Percentiles rank a stretch among this genome's conserved stretches.
These are phyloP conservation scores for Solenodon paradoxus DNA, from an alignment of 2,113 vertebrate species.

Conservation along the genomic window DNA sequence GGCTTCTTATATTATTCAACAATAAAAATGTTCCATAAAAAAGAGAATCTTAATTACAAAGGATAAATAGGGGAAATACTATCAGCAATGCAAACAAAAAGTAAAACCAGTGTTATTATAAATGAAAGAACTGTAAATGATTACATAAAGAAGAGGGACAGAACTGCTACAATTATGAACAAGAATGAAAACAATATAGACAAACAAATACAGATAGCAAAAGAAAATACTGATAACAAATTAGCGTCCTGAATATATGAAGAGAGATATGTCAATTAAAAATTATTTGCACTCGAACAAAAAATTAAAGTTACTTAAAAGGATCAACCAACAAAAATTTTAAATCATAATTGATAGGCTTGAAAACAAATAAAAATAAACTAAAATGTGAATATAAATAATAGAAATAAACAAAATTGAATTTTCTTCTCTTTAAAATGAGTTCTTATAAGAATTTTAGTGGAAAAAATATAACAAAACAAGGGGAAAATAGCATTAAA, in stretches of 20 bases:
- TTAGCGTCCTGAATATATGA: neutral
- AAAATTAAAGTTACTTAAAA: slow-evolving; percentile 4
- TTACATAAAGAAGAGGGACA: neutral
- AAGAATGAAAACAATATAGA: neutral
- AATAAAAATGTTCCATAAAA: neutral
- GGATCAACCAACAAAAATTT: neutral
- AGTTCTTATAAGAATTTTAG: neutral
- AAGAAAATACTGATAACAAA: neutral
- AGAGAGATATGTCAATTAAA: neutral
- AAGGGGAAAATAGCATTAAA: neutral
- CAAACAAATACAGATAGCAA: neutral
- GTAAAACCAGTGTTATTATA: neutral
- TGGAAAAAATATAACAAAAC: neutral
- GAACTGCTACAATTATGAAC: neutral
- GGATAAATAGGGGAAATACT: neutral
- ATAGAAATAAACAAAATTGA: neutral
- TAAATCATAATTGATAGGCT: neutral
- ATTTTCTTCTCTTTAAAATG: slow-evolving; percentile 6
- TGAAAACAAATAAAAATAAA: neutral
- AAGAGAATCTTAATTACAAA: neutral
- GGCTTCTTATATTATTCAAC: neutral
- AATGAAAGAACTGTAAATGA: neutral
- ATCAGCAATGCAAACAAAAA: neutral
- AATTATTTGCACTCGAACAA: neutral
- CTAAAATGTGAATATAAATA: neutral